These are phyloP conservation scores for Stenoptilia bipunctidactyla DNA, from an alignment of 2,888 invertebrate species.

Conservation along the genomic window DNA sequence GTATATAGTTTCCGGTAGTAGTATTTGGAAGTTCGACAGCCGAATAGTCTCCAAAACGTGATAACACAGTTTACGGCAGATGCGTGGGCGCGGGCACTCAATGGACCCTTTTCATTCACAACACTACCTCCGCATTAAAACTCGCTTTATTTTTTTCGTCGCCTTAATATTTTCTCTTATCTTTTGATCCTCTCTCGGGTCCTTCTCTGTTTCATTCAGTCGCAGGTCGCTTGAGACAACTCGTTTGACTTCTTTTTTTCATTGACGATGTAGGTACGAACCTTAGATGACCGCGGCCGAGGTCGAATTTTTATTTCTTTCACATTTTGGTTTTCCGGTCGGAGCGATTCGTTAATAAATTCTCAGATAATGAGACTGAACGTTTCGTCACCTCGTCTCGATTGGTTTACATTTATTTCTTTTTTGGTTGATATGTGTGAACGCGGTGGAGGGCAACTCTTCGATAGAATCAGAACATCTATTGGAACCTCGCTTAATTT, in stretches of 20 bases:
- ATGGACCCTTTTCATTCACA: conserved; percentile 68
- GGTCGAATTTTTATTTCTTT: conserved; percentile 71
- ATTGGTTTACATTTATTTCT: conserved; percentile 59
- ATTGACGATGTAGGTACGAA: conserved; percentile 59
- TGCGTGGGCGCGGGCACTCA: conserved; percentile 63
- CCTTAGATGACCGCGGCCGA: conserved; percentile 67
- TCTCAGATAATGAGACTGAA: conserved; percentile 72
- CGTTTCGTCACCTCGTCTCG: conserved; percentile 71
- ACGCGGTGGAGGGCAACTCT: conserved; percentile 51
- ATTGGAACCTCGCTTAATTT: conserved; percentile 62
- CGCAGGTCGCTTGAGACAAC: conserved; percentile 55
- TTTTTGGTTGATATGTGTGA: conserved; percentile 64
- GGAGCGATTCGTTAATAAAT: conserved; percentile 69
- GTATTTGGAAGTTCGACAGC: conserved; percentile 20
- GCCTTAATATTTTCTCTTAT: conserved; percentile 67
- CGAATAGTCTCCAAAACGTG: conserved; percentile 24
- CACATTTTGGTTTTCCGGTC: conserved; percentile 71
- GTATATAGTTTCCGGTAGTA: no score
- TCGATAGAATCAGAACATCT: conserved; percentile 57
- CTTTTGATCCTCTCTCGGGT: conserved; percentile 59
- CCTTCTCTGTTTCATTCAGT: conserved; percentile 66
- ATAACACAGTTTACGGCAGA: conserved; percentile 26
- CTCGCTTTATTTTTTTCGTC: conserved; percentile 53
- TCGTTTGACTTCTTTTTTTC: conserved; percentile 66
- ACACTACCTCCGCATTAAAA: conserved; percentile 64